These are phyloP conservation scores for Drosophila nr. perissopoda DNA, from an alignment of 2,888 invertebrate genomes.

Conservation along the genomic window DNA sequence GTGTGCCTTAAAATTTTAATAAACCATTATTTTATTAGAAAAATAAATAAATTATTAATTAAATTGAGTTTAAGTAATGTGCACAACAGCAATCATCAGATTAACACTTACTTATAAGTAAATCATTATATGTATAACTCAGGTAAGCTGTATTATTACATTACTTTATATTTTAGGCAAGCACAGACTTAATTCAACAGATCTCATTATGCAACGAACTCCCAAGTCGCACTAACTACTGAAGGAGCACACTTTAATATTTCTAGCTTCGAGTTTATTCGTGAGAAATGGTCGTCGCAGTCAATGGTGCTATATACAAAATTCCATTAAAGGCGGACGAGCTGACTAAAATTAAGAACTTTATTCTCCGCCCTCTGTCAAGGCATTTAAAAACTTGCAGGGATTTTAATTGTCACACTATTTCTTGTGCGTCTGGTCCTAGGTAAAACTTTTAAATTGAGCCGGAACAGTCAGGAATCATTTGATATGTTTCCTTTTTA, in stretches of 20 bases:
- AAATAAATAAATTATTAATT: too few species aligned
- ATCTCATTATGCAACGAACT: background rate
- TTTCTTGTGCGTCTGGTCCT: constrained; percentile 39
- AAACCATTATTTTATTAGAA: too few species aligned
- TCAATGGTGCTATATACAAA: background rate
- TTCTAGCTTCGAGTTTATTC: background rate
- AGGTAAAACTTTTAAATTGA: constrained; percentile 72
- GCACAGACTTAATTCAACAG: background rate
- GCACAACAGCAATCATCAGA: too few species aligned
- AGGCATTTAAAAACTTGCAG: constrained; percentile 35
- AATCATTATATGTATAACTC: too few species aligned
- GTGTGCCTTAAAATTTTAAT: accelerated
- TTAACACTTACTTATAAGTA: too few species aligned
- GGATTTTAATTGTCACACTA: constrained; percentile 59
- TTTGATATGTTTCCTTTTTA: constrained; percentile 49
- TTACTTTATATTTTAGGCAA: background rate
- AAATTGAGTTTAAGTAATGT: too few species aligned
- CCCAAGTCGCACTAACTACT: background rate
- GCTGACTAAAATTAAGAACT: constrained; percentile 36
- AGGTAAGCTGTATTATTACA: too few species aligned
- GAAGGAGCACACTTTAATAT: background rate
- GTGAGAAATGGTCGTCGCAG: background rate
- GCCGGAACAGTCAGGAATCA: constrained; percentile 61
- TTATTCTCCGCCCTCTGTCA: constrained; percentile 6
- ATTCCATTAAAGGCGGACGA: constrained; percentile 2